A percentile compares a stretch with the other conserved stretches of the same genome.
phyloP scores from a whole-genome alignment of 2,113 vertebrate species.

The Lynx canadensis region DNA sequence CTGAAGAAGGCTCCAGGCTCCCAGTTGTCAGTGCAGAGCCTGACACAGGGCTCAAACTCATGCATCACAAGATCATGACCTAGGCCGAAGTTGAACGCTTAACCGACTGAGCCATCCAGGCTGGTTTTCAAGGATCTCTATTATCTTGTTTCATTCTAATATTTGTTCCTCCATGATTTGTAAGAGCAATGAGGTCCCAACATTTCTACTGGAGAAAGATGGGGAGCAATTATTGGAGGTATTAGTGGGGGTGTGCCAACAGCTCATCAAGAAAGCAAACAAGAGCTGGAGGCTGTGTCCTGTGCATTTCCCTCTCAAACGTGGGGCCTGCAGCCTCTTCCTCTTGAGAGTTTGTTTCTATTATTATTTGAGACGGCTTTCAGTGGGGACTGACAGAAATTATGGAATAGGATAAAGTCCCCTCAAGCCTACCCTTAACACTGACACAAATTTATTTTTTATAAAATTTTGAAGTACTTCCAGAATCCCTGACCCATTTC shows the following conservation, averaged over 20 bases:
- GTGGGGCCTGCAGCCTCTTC: neutral
- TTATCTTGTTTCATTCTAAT: neutral
- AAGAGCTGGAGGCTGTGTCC: neutral
- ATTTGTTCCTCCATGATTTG: neutral
- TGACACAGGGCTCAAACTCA: too few species aligned
- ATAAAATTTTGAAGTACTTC: neutral
- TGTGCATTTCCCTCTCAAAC: neutral
- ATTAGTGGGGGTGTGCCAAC: neutral
- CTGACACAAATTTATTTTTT: neutral
- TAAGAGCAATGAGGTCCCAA: neutral
- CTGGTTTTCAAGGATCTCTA: neutral
- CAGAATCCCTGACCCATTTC: neutral
- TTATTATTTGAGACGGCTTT: neutral
- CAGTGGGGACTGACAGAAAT: neutral
- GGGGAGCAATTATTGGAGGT: neutral
- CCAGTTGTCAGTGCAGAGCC: too few species aligned
- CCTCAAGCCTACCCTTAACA: neutral
- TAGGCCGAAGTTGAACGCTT: too few species aligned
- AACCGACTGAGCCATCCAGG: too few species aligned
- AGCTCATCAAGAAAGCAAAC: neutral
- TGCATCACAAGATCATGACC: too few species aligned
- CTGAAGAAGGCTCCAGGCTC: too few species aligned
- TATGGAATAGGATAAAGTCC: neutral
- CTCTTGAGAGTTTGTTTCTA: neutral
- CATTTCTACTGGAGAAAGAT: neutral